phyloP scores from a whole-genome alignment of 2,888 invertebrate genomes.

The Entomobrya proxima region DNA sequence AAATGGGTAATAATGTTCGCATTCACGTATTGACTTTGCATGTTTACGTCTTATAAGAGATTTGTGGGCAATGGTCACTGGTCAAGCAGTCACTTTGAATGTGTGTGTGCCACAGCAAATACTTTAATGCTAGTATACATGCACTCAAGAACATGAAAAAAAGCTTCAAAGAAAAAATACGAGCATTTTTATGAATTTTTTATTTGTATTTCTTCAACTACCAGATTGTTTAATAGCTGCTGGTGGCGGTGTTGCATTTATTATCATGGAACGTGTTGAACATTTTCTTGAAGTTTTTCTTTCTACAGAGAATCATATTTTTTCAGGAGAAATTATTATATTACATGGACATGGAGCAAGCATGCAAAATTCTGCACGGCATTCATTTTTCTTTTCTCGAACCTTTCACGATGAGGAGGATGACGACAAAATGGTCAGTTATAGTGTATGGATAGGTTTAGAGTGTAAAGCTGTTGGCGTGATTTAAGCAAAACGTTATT shows the following conservation, averaged over 20 bases:
- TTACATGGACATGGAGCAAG: constrained; percentile 45
- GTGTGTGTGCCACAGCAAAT: no score
- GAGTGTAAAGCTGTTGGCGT: constrained; percentile 21
- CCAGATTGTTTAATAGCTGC: constrained; percentile 16
- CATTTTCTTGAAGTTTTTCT: constrained; percentile 25
- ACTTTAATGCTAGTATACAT: constrained; percentile 11
- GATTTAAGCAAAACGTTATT: constrained; percentile 60
- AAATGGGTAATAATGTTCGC: neutral
- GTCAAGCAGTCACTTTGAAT: no score
- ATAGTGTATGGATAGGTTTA: neutral
- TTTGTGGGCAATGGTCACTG: no score
- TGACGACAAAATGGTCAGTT: constrained; percentile 4
- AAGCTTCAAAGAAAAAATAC: neutral
- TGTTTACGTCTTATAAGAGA: no score
- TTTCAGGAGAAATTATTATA: constrained; percentile 40
- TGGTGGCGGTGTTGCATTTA: constrained; percentile 13
- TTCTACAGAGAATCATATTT: constrained; percentile 1
- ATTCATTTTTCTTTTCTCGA: constrained; percentile 19
- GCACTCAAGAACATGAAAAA: constrained; percentile 31
- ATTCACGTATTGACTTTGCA: constrained; percentile 26
- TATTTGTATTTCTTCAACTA: constrained; percentile 40
- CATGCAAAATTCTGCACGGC: constrained; percentile 40
- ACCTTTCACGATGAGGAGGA: neutral
- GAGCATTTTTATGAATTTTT: constrained; percentile 52
- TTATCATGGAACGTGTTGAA: constrained; percentile 48